A percentile compares a stretch with the other conserved stretches of the same genome.
These are phyloP conservation scores for Hermaeophaga mercurialis DNA, from an alignment of 2,888 invertebrate species.

Conservation along the genomic window DNA sequence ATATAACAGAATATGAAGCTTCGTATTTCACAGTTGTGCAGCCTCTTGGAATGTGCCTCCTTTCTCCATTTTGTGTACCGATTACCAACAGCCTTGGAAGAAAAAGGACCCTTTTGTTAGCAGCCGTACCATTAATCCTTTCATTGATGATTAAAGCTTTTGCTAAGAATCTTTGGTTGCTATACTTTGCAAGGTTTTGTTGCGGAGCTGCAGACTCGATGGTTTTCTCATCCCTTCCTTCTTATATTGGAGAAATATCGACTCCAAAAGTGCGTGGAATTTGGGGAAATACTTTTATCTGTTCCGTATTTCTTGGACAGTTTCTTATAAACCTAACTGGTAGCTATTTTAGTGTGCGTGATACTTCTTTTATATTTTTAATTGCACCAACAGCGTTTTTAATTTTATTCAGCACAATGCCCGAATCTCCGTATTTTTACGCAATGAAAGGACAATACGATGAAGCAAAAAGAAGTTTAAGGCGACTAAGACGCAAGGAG, in stretches of 20 bases:
- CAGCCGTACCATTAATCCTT: background rate
- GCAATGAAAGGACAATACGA: slow-evolving; percentile 40
- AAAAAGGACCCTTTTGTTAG: slow-evolving; percentile 1
- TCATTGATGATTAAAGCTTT: slow-evolving; percentile 3
- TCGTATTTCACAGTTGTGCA: slow-evolving; percentile 48
- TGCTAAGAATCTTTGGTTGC: background rate
- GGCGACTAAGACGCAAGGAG: slow-evolving; percentile 38
- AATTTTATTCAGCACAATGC: slow-evolving; percentile 63
- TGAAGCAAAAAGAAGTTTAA: slow-evolving; percentile 42
- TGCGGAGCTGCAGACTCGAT: slow-evolving; percentile 35
- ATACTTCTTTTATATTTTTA: slow-evolving; percentile 62
- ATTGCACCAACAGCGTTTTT: slow-evolving; percentile 64
- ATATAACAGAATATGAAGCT: slow-evolving; percentile 47
- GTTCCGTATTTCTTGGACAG: slow-evolving; percentile 43
- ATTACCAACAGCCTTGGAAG: slow-evolving; percentile 3
- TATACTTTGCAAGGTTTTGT: background rate
- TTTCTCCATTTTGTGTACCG: background rate
- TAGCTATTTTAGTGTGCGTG: slow-evolving; percentile 61
- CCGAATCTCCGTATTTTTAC: slow-evolving; percentile 60
- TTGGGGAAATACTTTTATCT: slow-evolving; percentile 45
- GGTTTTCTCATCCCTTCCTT: slow-evolving; percentile 37
- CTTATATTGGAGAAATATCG: slow-evolving; percentile 46
- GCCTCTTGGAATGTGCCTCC: slow-evolving; percentile 13
- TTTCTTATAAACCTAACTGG: slow-evolving; percentile 60
- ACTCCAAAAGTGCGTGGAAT: slow-evolving; percentile 46